Base-by-base conservation (phyloP, 2,113 vertebrate genomes). In the Micronisus gabar region DNA sequence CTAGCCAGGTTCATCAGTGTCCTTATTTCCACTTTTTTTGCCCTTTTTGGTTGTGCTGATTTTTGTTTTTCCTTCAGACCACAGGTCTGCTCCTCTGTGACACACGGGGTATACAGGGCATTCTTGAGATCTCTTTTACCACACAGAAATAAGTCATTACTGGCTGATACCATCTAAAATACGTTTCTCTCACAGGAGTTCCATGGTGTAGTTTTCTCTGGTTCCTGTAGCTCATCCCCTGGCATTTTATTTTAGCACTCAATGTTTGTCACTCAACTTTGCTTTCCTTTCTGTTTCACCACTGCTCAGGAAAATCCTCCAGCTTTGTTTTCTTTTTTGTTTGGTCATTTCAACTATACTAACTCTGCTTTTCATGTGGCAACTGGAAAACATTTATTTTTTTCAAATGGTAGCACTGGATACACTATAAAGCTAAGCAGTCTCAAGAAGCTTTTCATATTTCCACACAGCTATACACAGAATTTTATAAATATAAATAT, bases 71-170 rank as follows among this genome's bases (percentile, higher is more conserved):
- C 5, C 12, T 61, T 13, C 13, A 59, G 52, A 32, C 4, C 9
- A 15, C 13, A 50, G 17, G 7, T 47, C 32, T 50, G 22, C 23
- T 79, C 9, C 23, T n/a, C 26, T 72, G 18, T 23, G 13, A 36
- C 34, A 56, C 29, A 6, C 1, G 3, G 2, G 4, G 4, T 63
- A 27, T 25, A 71, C 0, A 4, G 9, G 25, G 0, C 8, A 22
- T 40, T 47, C 38, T 9, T 74, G 19, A 53, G 26, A 79, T 43
- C 13, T 34, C 13, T 61, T 68, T 34, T 21, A 53, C 11, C 11
- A 25, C 43, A 32, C 3, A 66, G 2, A 68, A 34, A 79, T 3
- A 21, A 56, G 16, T n/a, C 9, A 36, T 45, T 61, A 23, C 13
- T 48, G 16, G 3, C 67, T 23, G 15, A 59, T 52, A 62, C 7